phyloP scores from a whole-genome alignment of 2,888 invertebrate species.

The Aspidiotus rigidus region DNA sequence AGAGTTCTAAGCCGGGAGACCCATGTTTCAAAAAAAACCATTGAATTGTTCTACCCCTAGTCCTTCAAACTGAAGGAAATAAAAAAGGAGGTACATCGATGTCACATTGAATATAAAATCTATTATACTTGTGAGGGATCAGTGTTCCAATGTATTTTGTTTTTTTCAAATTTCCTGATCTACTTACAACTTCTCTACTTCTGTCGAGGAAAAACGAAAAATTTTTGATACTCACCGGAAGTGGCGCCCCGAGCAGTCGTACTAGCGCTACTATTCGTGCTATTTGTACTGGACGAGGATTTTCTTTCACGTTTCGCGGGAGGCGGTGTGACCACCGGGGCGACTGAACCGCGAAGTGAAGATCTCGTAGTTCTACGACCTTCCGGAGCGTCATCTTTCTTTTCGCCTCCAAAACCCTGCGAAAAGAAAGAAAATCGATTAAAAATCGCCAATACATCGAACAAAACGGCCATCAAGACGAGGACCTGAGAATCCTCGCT shows the following conservation, averaged over 20 bases:
- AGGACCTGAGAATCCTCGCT: too few species aligned
- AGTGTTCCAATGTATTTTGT: too few species aligned
- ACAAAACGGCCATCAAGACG: too few species aligned
- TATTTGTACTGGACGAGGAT: background rate
- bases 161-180: too few species aligned
- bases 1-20: too few species aligned
- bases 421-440: background rate
- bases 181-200: background rate
- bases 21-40: too few species aligned
- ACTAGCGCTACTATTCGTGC: background rate
- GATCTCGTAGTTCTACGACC: constrained; percentile 18
- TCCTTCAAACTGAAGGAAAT: too few species aligned
- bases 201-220: background rate
- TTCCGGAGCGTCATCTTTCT: constrained; percentile 22
- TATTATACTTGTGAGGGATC: too few species aligned
- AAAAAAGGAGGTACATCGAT: too few species aligned
- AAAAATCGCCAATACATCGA: too few species aligned
- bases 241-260: background rate
- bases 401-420: constrained; percentile 17
- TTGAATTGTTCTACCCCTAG: too few species aligned
- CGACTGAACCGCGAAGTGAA: constrained; percentile 9
- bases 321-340: constrained; percentile 6
- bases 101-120: too few species aligned
- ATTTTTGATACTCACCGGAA: background rate
- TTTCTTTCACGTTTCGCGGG: constrained; percentile 23